Percentiles rank a stretch among this genome's conserved stretches.
phyloP scores from a whole-genome alignment of 2,888 invertebrate genomes.

The Eurytoma californica region DNA sequence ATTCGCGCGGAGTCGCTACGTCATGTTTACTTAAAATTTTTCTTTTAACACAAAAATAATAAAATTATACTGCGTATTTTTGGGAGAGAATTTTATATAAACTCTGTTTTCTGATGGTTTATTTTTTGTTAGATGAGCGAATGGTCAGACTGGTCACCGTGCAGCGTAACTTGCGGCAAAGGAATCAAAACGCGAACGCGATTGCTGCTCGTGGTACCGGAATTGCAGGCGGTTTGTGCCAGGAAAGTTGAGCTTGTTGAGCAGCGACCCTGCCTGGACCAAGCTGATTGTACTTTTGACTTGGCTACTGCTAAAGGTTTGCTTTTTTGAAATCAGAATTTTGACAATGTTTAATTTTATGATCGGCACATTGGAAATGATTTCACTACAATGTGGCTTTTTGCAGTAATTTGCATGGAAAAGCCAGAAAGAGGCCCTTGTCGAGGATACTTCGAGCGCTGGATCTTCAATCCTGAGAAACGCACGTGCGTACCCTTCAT shows the following conservation, averaged over 20 bases:
- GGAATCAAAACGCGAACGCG: constrained; percentile 86
- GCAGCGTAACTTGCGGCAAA: constrained; percentile 91
- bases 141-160: constrained; percentile 96
- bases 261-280: constrained; percentile 83
- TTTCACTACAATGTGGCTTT: neutral
- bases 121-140: constrained; percentile 81
- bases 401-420: constrained; percentile 88
- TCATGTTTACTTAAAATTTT: no score
- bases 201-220: constrained; percentile 81
- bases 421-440: constrained; percentile 89
- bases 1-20: no score
- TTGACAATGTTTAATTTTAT: no score
- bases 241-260: constrained; percentile 84
- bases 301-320: constrained; percentile 86
- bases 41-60: no score
- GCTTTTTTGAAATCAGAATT: neutral
- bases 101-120: neutral
- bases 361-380: no score
- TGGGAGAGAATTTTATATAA: no score
- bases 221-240: constrained; percentile 78
- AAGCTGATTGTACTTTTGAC: constrained; percentile 83
- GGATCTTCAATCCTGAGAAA: constrained; percentile 86
- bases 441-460: constrained; percentile 89
- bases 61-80: no score
- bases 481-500: constrained; percentile 90